Base-by-base conservation (phyloP, 1,140 invertebrate species). In the Apis laboriosa region DNA sequence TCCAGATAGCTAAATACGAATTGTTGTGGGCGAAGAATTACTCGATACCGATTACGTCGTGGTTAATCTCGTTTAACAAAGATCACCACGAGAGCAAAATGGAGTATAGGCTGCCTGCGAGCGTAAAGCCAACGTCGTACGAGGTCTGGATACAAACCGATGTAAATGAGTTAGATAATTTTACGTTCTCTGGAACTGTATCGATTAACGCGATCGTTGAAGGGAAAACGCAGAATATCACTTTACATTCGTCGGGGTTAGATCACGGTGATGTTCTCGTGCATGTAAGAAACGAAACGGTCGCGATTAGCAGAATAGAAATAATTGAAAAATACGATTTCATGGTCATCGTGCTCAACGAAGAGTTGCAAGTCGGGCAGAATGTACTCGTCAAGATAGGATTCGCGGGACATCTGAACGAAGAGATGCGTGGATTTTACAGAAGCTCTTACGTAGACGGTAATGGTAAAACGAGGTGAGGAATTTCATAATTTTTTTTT, bases 371-470 rank as follows among this genome's bases (percentile, higher is more conserved):
- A 21, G 77, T 80, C 11, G 91, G 90, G 4, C 71, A 80, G 0
- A 66, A 88, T 9, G 93, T 96, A 68, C 89, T 83, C 15, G 91
- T 96, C 43, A 91, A 91, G 13, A 78, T 96, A 66, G 64, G 79
- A 0, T 96, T 95, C 75, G 92, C 73, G 4, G 96, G 96, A 70
- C 84, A 89, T 0, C 94, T 96, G 79, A 94, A 95, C 82, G 91
- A 94, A 19, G 95, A 96, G 80, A 94, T 96, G 91, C 94, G 95
- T 68, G 98, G 98, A 67, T 98, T 98, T 92, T 98, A 98, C 90
- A 95, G 95, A 74, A 97, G 97, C 90, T 96, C 94, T 56, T 98
- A 98, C 87, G 92, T 93, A 13, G 92, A 95, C 63, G 80, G 86
- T 11, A 83, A 91, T 12, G 93, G 91, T 71, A 73, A 90, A 53